Conservation (phyloP, 2,113 vertebrate genomes). For the Cavia aperea region DNA sequence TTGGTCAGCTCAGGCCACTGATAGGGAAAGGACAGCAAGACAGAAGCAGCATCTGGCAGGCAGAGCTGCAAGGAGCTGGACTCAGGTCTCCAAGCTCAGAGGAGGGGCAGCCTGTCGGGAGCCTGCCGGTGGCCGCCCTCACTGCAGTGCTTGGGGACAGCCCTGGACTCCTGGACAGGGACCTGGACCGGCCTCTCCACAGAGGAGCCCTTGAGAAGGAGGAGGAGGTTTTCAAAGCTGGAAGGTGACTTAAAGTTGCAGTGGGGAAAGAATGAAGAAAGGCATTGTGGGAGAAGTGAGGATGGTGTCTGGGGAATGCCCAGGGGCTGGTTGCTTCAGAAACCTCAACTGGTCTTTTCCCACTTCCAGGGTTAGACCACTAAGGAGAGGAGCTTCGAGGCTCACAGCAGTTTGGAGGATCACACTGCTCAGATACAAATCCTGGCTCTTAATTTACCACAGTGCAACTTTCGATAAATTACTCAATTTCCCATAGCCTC, state of each 20-base stretch:
- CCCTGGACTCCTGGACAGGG: background rate
- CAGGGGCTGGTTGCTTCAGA: background rate
- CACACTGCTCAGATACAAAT: background rate
- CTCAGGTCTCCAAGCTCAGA: background rate
- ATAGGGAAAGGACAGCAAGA: background rate
- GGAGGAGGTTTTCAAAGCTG: background rate
- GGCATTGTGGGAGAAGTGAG: background rate
- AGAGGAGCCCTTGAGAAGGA: background rate
- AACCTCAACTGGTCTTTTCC: background rate
- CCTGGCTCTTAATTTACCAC: background rate
- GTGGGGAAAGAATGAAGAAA: background rate
- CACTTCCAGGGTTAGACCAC: background rate
- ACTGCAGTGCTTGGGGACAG: background rate
- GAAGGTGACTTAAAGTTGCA: background rate
- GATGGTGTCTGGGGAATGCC: background rate
- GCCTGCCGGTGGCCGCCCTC: constrained; percentile 35
- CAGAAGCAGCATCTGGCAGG: background rate
- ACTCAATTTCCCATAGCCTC: background rate
- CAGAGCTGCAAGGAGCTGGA: background rate
- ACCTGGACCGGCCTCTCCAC: background rate
- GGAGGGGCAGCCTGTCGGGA: background rate
- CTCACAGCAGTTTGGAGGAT: background rate
- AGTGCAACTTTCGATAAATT: background rate
- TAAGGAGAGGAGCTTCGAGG: background rate
- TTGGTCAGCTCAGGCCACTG: background rate